Percentiles rank a stretch among this genome's conserved stretches.
Evolutionary conservation across 2,888 invertebrate species (phyloP).

Genomic region (Patella ulyssiponensis): DNA sequence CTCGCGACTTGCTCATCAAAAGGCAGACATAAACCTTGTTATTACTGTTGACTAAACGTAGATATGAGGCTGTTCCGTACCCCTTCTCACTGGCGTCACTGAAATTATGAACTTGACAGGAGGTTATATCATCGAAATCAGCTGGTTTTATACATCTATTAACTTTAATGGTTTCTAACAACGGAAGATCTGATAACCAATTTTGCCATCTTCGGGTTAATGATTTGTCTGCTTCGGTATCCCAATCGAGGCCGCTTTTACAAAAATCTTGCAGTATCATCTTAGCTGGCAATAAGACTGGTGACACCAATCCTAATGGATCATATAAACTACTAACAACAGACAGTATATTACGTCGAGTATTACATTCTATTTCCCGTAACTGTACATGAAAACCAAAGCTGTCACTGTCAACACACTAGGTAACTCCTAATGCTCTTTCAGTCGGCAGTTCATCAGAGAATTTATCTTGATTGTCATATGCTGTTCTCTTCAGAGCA

Average conservation of each 20-base stretch:
- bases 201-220: not conserved
- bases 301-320: constrained; percentile 19
- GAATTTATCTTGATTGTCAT: not conserved
- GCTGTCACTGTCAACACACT: not conserved
- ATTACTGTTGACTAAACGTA: constrained; percentile 7
- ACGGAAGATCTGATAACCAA: constrained; percentile 16
- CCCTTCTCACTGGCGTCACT: constrained; percentile 21
- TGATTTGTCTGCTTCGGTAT: constrained; percentile 4
- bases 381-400: not conserved
- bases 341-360: constrained; percentile 16
- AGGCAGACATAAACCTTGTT: constrained; percentile 10
- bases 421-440: not conserved
- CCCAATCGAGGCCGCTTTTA: constrained; percentile 12
- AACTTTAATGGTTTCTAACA: not conserved
- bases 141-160: not conserved
- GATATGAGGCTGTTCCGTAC: constrained; percentile 15
- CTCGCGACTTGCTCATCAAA: constrained; percentile 17
- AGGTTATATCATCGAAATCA: not conserved
- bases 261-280: constrained; percentile 2
- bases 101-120: constrained; percentile 16
- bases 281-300: constrained; percentile 11
- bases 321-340: constrained; percentile 17
- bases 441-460: not conserved
- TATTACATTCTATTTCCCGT: not conserved
- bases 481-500: constrained; percentile 17